Percentiles rank a stretch among this genome's conserved stretches.
Evolutionary conservation across 2,113 vertebrate genomes (phyloP).

Genomic region (Galemys pyrenaicus): DNA sequence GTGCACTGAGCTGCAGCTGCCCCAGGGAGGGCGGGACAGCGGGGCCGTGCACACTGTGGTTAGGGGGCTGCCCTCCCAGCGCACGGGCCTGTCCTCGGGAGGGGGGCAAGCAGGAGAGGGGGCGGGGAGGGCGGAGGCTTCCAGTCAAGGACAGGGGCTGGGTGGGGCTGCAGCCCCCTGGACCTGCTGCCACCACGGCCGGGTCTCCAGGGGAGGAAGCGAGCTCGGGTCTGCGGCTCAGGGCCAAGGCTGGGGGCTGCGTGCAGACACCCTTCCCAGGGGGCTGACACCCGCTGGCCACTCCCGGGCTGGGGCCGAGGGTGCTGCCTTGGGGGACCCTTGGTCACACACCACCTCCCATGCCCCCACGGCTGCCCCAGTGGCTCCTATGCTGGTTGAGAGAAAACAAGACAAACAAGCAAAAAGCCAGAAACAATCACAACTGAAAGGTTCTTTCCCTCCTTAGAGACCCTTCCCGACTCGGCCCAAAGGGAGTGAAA

Average conservation of each 20-base stretch:
- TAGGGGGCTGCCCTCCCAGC: background rate
- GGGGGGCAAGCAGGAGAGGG: background rate
- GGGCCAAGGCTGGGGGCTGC: background rate
- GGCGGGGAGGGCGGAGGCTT: background rate
- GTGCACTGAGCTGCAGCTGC: background rate
- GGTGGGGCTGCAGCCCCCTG: background rate
- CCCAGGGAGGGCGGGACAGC: no score
- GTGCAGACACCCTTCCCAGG: background rate
- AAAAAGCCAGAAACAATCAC: background rate
- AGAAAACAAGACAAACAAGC: background rate
- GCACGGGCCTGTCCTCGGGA: no score
- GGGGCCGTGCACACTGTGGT: background rate
- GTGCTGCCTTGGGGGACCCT: background rate
- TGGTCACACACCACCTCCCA: conserved; percentile 3
- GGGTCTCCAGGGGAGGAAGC: background rate
- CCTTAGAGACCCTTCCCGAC: background rate
- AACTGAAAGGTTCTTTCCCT: background rate
- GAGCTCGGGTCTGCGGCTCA: background rate
- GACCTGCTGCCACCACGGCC: background rate
- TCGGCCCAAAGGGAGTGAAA: background rate
- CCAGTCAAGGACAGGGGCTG: background rate
- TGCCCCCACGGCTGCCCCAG: background rate
- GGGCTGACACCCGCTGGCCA: background rate
- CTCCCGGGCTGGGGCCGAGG: background rate
- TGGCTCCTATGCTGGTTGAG: background rate